phyloP scores from a whole-genome alignment of 2,113 vertebrate genomes.

The Condylura cristata region DNA sequence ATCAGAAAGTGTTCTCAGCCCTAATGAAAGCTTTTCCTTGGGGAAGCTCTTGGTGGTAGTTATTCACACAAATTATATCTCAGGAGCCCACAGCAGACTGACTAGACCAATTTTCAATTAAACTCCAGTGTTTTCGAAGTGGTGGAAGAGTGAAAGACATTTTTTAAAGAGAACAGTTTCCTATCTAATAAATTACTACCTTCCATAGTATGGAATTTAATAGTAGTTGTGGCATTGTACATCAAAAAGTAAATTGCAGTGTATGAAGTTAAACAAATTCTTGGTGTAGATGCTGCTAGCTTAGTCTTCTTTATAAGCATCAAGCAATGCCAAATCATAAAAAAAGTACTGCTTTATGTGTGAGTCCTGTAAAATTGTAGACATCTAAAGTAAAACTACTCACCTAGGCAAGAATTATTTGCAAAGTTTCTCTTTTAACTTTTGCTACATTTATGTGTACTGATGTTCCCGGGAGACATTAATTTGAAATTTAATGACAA shows the following conservation, averaged over 20 bases:
- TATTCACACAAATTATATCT: constrained; percentile 75
- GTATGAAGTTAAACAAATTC: constrained; percentile 62
- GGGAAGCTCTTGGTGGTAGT: constrained; percentile 57
- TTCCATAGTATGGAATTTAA: constrained; percentile 58
- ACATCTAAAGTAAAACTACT: background rate
- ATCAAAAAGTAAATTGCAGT: constrained; percentile 63
- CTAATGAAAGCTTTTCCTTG: constrained; percentile 66
- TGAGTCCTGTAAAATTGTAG: constrained; percentile 7
- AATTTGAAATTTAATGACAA: background rate
- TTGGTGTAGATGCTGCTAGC: background rate
- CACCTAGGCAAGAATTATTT: background rate
- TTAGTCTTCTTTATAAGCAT: constrained; percentile 19
- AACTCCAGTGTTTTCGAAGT: constrained; percentile 47
- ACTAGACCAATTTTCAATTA: constrained; percentile 76
- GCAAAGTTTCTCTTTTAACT: background rate
- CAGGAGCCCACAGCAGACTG: constrained; percentile 47
- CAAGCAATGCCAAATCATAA: background rate
- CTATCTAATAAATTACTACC: constrained; percentile 67
- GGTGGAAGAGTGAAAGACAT: constrained; percentile 45
- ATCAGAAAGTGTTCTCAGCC: constrained; percentile 57
- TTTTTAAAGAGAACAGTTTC: constrained; percentile 53
- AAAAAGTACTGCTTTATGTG: background rate
- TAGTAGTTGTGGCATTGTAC: constrained; percentile 47
- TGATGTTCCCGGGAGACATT: background rate
- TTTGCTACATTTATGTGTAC: background rate